Evolutionary conservation across 2,888 invertebrate species (phyloP), one percentile per base, ranked within the genome.

Genomic region (Zaprionus lineosus): DNA sequence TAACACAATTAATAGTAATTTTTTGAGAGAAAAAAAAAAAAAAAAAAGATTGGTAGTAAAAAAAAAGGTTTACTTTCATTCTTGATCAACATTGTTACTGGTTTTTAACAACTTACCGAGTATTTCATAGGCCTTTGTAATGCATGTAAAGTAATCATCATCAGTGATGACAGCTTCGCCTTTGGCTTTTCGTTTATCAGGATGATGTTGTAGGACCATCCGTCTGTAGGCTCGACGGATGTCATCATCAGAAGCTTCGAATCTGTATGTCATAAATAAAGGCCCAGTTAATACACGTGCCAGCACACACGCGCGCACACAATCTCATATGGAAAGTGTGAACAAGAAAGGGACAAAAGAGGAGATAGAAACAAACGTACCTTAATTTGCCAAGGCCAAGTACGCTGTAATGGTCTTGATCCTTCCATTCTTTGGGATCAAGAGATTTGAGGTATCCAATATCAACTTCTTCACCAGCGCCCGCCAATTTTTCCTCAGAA

Each of bases 131-230:
- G 98, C 98, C 92, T 96, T 96, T 1, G 98, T 99, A 77, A 99
- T 99, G 89, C 99, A 99, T 0, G 98, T 97, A 90, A 99, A 99
- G 90, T 99, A 99, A 91, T 99, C 99, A 84, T 97, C 96, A 78
- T 98, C 98, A 2, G 94, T 93, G 63, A 94, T 93, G 24, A 97
- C 93, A 72, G 96, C 95, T 89, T 97, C 96, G 2, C 97, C 97
- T 86, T 94, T 93, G 2, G 95, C 95, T 92, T 96, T 96, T 79
- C 99, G 93, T 90, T 99, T 99, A 89, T 99, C 99, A 0, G 99
- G 99, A 91, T 99, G 99, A 89, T 99, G 99, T 84, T 94, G 95
- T 46, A 99, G 91, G 39, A 98, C 97, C 91, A 96, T 96, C 87
- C 93, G 94, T 65, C 95, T 93, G 93, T 98, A 99, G 15, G 98